Percentiles rank a stretch among this genome's conserved stretches.
Evolutionary conservation across 2,888 invertebrate species (phyloP).

Genomic region (Caenorhabditis sp.): DNA sequence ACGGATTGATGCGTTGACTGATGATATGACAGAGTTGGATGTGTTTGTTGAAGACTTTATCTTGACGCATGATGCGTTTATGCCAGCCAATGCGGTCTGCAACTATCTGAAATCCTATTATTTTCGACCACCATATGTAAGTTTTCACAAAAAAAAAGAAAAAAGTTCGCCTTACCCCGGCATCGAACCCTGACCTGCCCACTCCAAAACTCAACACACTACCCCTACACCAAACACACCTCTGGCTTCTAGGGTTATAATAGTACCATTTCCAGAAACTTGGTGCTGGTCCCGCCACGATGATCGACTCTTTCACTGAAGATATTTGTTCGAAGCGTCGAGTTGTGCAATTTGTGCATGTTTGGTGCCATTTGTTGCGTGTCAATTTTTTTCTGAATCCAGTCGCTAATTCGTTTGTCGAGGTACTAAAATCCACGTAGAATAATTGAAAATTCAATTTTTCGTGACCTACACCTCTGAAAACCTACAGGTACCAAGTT

Average conservation of each 20-base stretch:
- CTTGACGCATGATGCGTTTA: slow-evolving; percentile 83
- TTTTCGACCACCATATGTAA: slow-evolving; percentile 25
- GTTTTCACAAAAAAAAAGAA: too few relatives aligned
- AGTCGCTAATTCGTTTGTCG: slow-evolving; percentile 79
- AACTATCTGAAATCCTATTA: slow-evolving; percentile 69
- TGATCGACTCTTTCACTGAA: slow-evolving; percentile 15
- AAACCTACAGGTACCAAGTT: too few relatives aligned
- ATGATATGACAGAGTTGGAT: slow-evolving; percentile 40
- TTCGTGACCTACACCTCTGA: too few relatives aligned
- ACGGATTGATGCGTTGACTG: slow-evolving; percentile 75
- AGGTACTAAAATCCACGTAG: too few relatives aligned
- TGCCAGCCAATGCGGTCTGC: slow-evolving; percentile 81
- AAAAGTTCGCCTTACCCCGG: too few relatives aligned
- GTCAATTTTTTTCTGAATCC: slow-evolving; percentile 82
- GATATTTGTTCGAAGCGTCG: slow-evolving; percentile 75
- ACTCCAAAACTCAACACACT: too few relatives aligned
- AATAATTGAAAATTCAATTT: too few relatives aligned
- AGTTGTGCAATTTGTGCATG: slow-evolving; percentile 82
- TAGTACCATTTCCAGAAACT: too few relatives aligned
- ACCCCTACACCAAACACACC: too few relatives aligned
- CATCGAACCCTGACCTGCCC: too few relatives aligned
- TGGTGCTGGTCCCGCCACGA: background rate
- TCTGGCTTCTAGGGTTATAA: too few relatives aligned
- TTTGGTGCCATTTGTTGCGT: slow-evolving; percentile 81
- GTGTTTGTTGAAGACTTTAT: slow-evolving; percentile 83